Conservation (phyloP, 2,113 vertebrate species). For the Lasiurus borealis region DNA sequence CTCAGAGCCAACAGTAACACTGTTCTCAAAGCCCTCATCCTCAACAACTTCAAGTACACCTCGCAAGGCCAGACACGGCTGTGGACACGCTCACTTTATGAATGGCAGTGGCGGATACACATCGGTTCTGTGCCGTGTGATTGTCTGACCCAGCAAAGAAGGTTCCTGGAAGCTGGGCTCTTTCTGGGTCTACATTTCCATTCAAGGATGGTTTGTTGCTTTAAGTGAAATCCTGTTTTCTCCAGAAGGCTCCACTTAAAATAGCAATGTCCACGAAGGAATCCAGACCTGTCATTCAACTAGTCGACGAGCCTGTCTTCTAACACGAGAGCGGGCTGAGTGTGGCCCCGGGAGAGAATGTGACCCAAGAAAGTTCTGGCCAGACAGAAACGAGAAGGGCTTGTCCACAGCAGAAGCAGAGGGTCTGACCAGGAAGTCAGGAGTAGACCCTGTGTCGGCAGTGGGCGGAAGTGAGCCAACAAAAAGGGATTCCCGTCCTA, state of each 20-base stretch:
- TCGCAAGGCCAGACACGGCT: neutral
- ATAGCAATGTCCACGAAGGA: neutral
- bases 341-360: neutral
- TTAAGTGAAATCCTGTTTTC: neutral
- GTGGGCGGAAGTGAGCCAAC: neutral
- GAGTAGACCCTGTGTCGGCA: fast-evolving
- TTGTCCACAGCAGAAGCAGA: neutral
- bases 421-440: neutral
- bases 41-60: neutral
- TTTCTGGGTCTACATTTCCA: neutral
- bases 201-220: neutral
- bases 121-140: fast-evolving
- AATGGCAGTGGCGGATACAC: neutral
- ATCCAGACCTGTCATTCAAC: neutral
- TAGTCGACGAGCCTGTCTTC: neutral
- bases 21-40: neutral
- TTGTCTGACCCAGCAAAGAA: neutral
- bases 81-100: neutral
- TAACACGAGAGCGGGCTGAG: neutral
- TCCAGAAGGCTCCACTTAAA: neutral
- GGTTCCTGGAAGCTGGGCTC: neutral
- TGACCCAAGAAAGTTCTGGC: neutral
- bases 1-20: neutral
- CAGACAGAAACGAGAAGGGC: neutral
- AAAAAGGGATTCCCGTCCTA: neutral